Conservation (phyloP, 2,888 invertebrate genomes). For the Phragmatobia fuliginosa region DNA sequence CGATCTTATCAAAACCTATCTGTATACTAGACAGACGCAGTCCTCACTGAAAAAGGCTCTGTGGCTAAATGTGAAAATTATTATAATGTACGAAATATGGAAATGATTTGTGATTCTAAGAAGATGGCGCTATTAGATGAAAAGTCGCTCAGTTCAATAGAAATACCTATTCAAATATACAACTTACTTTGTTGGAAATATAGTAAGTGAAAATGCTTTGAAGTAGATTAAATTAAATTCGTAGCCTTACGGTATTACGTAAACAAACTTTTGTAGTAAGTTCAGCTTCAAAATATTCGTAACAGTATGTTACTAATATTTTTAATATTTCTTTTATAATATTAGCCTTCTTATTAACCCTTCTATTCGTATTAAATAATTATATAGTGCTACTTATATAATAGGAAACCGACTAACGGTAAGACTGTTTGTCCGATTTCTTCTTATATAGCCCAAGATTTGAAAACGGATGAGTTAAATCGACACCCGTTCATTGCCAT, state of each 20-base stretch:
- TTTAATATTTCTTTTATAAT: not conserved
- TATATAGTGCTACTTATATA: no score
- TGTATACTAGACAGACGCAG: conserved; percentile 26
- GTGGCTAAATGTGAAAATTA: conserved; percentile 61
- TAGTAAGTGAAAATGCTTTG: not conserved
- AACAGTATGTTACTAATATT: no score
- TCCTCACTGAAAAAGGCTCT: conserved; percentile 33
- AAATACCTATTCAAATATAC: not conserved
- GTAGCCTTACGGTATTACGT: not conserved
- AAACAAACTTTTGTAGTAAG: not conserved
- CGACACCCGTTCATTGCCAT: not conserved
- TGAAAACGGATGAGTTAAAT: not conserved
- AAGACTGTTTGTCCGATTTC: no score
- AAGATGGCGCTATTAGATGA: conserved; percentile 42
- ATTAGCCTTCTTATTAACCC: not conserved
- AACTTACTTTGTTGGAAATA: conserved; percentile 7
- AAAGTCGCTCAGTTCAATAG: conserved; percentile 38
- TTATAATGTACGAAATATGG: conserved; percentile 58
- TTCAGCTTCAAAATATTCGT: not conserved
- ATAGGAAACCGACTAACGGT: no score
- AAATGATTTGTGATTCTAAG: conserved; percentile 39
- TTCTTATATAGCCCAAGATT: no score
- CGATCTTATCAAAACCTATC: conserved; percentile 39
- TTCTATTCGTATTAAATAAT: not conserved
- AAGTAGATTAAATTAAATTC: not conserved